These are phyloP conservation scores for Emydocephalus ijimae DNA, from an alignment of 2,113 vertebrate species.

Conservation along the genomic window DNA sequence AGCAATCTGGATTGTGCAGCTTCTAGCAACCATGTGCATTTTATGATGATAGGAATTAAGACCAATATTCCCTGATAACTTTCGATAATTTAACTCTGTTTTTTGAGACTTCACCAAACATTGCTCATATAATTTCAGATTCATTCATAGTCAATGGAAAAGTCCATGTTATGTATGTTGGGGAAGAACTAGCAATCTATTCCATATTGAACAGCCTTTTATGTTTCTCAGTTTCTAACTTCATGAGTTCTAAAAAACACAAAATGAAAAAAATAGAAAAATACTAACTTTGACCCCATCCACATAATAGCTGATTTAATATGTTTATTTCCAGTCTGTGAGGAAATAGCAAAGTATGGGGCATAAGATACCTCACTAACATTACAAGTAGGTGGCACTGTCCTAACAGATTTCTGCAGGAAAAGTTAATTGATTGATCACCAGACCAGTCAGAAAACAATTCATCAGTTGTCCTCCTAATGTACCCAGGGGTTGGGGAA, in stretches of 20 bases:
- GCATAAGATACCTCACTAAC: neutral
- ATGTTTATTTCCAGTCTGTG: neutral
- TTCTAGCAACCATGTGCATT: neutral
- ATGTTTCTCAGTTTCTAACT: neutral
- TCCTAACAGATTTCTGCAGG: neutral
- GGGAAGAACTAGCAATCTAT: neutral
- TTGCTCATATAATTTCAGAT: neutral
- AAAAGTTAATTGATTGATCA: neutral
- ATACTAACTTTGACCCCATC: neutral
- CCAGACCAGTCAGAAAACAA: neutral
- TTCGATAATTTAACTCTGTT: neutral
- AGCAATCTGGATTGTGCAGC: neutral
- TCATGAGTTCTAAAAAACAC: neutral
- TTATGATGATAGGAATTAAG: neutral
- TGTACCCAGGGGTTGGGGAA: neutral
- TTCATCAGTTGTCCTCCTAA: neutral
- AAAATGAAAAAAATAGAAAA: neutral
- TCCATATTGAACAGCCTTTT: too few relatives aligned
- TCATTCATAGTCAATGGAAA: neutral
- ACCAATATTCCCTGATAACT: neutral
- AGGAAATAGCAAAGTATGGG: neutral
- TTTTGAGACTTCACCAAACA: neutral
- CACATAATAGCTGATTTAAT: neutral
- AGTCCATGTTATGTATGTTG: neutral
- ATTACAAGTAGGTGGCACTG: neutral